Evolutionary conservation across 1,140 invertebrate species (phyloP).

Genomic region (Platyscapa corneri): DNA sequence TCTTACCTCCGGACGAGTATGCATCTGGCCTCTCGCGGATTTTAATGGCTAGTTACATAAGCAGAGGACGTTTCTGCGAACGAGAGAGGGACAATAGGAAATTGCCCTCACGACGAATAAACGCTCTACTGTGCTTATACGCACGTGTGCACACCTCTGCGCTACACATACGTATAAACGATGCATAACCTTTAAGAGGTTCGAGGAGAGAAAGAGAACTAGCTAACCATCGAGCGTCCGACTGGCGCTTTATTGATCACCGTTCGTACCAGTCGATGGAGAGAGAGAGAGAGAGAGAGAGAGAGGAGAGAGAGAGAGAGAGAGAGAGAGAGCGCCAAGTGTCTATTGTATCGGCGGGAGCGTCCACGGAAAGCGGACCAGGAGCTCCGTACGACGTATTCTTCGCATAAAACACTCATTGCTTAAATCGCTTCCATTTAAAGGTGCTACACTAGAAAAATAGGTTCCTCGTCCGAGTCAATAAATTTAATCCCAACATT

Average conservation of each 20-base stretch:
- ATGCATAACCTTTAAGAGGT: slow-evolving; percentile 13
- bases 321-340: slow-evolving; percentile 31
- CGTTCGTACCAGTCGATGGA: neutral
- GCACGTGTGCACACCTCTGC: neutral
- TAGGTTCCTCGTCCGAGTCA: neutral
- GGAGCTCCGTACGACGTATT: slow-evolving; percentile 29
- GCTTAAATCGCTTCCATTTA: slow-evolving; percentile 1
- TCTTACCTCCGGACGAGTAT: neutral
- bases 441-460: neutral
- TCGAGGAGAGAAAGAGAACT: neutral
- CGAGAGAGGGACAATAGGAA: slow-evolving; percentile 40
- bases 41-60: slow-evolving; percentile 53
- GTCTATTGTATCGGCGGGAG: slow-evolving; percentile 53
- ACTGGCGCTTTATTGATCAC: slow-evolving; percentile 38
- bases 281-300: neutral
- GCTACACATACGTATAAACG: neutral
- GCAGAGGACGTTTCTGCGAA: slow-evolving; percentile 24
- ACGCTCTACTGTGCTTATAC: slow-evolving; percentile 22
- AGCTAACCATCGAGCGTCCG: neutral
- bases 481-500: neutral
- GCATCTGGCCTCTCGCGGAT: slow-evolving; percentile 15
- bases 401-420: slow-evolving; percentile 14
- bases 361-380: neutral
- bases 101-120: slow-evolving; percentile 36
- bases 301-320: neutral